These are phyloP conservation scores for Hippocampus abdominalis DNA, from an alignment of 2,113 vertebrate species.

Conservation along the genomic window DNA sequence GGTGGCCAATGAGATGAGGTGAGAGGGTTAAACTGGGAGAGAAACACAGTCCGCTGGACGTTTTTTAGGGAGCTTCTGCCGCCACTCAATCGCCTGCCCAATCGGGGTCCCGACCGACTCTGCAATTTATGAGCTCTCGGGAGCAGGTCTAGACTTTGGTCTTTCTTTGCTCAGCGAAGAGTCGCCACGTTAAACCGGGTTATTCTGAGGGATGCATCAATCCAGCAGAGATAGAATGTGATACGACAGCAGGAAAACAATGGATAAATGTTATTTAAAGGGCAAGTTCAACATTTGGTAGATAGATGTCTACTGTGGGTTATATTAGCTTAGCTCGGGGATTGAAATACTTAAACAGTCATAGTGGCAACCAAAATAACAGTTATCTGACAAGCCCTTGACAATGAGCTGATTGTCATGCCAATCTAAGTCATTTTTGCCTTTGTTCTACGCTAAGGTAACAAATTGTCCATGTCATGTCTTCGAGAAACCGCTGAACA, in stretches of 20 bases:
- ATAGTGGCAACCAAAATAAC: neutral
- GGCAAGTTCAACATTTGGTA: neutral
- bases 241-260: neutral
- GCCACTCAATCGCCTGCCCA: conserved; percentile 43
- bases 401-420: neutral
- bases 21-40: conserved; percentile 68
- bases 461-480: neutral
- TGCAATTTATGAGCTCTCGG: conserved; percentile 54
- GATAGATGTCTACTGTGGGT: neutral
- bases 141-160: conserved; percentile 26
- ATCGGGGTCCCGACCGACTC: conserved; percentile 32
- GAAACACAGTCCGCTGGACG: conserved; percentile 56
- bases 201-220: conserved; percentile 17
- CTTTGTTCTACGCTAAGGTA: neutral
- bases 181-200: conserved; percentile 22
- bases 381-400: neutral
- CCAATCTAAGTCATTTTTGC: no score
- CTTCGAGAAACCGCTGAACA: no score
- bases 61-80: conserved; percentile 61
- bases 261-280: neutral
- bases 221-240: conserved; percentile 4
- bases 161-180: conserved; percentile 31
- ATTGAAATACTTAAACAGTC: neutral
- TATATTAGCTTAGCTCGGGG: neutral
- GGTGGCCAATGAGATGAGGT: conserved; percentile 55